These are phyloP conservation scores for Pongo abelii DNA, from an alignment of 2,113 vertebrate species.

Conservation along the genomic window DNA sequence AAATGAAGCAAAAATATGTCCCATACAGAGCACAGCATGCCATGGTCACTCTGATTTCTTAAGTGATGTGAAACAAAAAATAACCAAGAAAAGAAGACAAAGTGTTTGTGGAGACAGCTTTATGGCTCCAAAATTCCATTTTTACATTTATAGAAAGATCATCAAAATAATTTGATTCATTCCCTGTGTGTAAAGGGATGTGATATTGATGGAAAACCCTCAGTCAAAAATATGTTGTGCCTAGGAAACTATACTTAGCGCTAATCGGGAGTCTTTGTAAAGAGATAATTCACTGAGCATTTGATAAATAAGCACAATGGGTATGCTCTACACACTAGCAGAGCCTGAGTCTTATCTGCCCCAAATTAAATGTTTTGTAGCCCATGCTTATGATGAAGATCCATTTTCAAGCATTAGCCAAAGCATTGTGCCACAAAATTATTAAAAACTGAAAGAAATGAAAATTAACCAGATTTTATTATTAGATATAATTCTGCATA, in stretches of 20 bases:
- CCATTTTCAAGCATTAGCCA: background rate
- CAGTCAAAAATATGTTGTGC: background rate
- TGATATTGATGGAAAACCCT: background rate
- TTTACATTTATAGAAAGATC: background rate
- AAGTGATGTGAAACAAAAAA: background rate
- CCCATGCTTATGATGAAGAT: background rate
- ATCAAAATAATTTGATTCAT: constrained; percentile 29
- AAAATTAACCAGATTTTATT: background rate
- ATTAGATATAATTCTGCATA: background rate
- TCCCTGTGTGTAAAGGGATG: background rate
- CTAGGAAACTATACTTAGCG: background rate
- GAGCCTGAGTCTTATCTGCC: background rate
- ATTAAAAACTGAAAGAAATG: background rate
- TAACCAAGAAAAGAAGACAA: background rate
- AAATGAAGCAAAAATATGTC: background rate
- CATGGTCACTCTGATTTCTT: background rate
- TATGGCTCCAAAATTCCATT: background rate
- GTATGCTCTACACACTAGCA: background rate
- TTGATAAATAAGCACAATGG: background rate
- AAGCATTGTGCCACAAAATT: background rate
- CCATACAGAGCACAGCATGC: background rate
- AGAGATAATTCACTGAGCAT: background rate
- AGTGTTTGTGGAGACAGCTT: background rate
- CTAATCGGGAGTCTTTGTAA: background rate
- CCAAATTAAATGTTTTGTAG: background rate